Percentiles rank a stretch among this genome's conserved stretches.
Evolutionary conservation across 2,888 invertebrate genomes (phyloP).

Genomic region (Brachyopa scutellaris): DNA sequence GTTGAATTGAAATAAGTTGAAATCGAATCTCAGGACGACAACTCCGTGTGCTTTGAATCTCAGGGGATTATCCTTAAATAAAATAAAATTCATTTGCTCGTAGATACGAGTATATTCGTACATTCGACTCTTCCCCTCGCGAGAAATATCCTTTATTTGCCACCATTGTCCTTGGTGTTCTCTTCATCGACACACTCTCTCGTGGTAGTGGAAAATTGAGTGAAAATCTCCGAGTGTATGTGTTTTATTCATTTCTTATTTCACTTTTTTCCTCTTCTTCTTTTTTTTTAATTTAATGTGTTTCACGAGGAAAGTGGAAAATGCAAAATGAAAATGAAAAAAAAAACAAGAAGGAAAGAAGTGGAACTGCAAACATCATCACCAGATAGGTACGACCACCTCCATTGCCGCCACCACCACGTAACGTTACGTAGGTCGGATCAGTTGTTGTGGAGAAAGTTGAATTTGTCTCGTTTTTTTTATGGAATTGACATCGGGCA

Average conservation of each 20-base stretch:
- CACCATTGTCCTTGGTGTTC: constrained; percentile 17
- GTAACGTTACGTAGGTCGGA: constrained; percentile 24
- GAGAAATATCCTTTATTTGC: constrained; percentile 10
- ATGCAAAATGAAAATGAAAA: neutral
- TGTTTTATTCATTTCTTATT: constrained; percentile 58
- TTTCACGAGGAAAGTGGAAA: constrained; percentile 4
- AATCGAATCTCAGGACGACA: constrained; percentile 38
- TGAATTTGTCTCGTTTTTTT: constrained; percentile 38
- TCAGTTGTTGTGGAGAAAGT: constrained; percentile 11
- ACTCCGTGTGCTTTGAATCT: constrained; percentile 11
- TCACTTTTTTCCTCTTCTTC: neutral
- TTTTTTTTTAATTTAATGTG: constrained; percentile 39
- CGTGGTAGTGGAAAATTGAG: constrained; percentile 37
- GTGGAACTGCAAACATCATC: constrained; percentile 25
- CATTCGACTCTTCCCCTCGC: neutral
- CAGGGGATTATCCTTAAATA: constrained; percentile 2
- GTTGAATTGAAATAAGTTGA: constrained; percentile 47
- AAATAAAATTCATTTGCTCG: constrained; percentile 10
- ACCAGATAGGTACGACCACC: constrained; percentile 26
- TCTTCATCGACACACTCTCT: neutral
- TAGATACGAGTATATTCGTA: too few relatives aligned
- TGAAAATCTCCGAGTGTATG: constrained; percentile 36
- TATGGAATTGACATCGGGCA: constrained; percentile 40
- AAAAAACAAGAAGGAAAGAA: neutral
- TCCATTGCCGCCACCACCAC: neutral